Evolutionary conservation across 2,797 vertebrate genomes (phyloP), one percentile per base, ranked within the genome.

Genomic region (Crenuchus spilurus): DNA sequence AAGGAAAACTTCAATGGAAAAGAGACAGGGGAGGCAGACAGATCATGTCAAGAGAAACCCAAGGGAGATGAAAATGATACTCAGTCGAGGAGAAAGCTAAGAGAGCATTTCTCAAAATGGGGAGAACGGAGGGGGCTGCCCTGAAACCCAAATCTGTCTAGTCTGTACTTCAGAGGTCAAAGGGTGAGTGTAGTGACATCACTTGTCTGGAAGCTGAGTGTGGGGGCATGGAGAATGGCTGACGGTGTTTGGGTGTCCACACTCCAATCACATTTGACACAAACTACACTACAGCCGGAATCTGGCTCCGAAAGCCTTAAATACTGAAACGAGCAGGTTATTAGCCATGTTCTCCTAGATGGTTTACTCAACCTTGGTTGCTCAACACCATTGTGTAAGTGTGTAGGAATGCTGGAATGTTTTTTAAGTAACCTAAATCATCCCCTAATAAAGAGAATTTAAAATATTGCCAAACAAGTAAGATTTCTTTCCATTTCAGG

Each of bases 131-230:
- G 11, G 48, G 72, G 35, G 37, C 28, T 72, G 30, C 24, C 28
- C 37, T 68, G 37, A 73, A 62, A 49, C 31, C 68, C 73, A 72
- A 78, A 83, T 77, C 30, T 72, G 74, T 74, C 37, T 18, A 44
- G 70, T 13, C 22, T 13, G 51, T 30, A 72, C 55, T 77, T 42
- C 48, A 28, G 44, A 55, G 31, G 20, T 31, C 58, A 44, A 5
- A 14, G 68, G 68, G 39, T n/a, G 42, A 48, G 30, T 39, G 22
- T 37, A 46, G 33, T 22, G 70, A 70, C 26, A 72, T 78, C 64
- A 61, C 70, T n/a, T n/a, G 55, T 13, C 42, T 65, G 70, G 3
- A 68, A 52, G 54, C 66, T 70, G 28, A 55, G 16, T 48, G 57
- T 64, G 48, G 31, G n/a, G 62, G 46, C 70, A 61, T 18, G 44